Conservation (phyloP, 2,113 vertebrate species). For the Ciconia boyciana region DNA sequence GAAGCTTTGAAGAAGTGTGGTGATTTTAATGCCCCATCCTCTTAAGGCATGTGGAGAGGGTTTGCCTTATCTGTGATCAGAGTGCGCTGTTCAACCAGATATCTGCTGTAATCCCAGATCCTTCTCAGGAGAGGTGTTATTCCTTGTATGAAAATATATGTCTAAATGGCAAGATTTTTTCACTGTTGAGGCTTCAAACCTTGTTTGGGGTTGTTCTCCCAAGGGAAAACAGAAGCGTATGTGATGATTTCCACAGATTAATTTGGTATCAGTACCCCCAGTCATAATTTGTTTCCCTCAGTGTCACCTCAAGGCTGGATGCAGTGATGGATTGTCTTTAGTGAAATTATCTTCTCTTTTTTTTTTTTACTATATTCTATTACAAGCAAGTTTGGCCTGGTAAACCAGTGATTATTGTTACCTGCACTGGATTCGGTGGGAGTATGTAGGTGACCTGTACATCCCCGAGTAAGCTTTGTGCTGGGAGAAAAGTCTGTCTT, state of each 20-base stretch:
- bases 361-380: neutral
- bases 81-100: neutral
- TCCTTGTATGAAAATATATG: neutral
- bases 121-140: neutral
- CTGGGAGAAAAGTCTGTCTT: neutral
- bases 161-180: neutral
- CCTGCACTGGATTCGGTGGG: neutral
- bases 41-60: neutral
- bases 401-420: neutral
- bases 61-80: neutral
- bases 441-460: neutral
- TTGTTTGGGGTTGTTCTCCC: neutral
- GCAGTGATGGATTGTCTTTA: neutral
- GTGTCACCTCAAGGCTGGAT: neutral
- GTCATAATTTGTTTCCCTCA: neutral
- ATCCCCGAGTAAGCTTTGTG: neutral
- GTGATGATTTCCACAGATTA: neutral
- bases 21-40: neutral
- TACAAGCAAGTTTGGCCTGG: neutral
- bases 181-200: neutral
- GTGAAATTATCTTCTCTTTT: neutral
- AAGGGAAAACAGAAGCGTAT: neutral
- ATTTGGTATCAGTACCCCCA: neutral
- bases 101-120: neutral
- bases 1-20: neutral